Conservation (phyloP, 2,888 invertebrate genomes). For the Plagiodera versicolora region DNA sequence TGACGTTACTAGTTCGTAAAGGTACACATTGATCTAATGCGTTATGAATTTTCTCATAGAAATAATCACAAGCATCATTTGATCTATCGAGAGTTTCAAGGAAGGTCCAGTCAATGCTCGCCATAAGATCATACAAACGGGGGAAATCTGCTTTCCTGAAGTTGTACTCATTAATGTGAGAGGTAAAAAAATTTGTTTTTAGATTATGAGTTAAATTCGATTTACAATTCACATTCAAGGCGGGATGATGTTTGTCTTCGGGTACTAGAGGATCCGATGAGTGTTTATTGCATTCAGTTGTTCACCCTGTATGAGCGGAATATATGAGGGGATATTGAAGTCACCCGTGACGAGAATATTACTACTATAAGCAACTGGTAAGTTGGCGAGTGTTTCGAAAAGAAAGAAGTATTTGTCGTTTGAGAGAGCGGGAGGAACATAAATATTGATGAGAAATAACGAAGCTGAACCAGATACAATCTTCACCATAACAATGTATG, state of each 20-base stretch:
- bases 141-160: conserved; percentile 4
- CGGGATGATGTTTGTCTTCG: conserved; percentile 2
- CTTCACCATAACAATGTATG: neutral
- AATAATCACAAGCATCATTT: neutral
- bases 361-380: neutral
- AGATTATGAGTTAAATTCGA: neutral
- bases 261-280: neutral
- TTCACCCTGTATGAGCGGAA: neutral
- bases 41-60: neutral
- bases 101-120: neutral
- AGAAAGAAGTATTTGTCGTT: neutral
- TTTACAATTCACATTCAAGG: neutral
- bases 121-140: neutral
- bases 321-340: conserved; percentile 1
- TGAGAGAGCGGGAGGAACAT: conserved; percentile 1
- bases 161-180: conserved; percentile 6
- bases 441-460: neutral
- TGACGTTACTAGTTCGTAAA: neutral
- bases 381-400: conserved; percentile 6
- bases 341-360: conserved; percentile 2
- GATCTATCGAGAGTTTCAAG: conserved; percentile 1
- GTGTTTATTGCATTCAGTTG: neutral
- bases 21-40: neutral
- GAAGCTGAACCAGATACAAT: neutral
- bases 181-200: neutral